phyloP scores from a whole-genome alignment of 2,113 vertebrate species.

The Rhinichthys klamathensis region DNA sequence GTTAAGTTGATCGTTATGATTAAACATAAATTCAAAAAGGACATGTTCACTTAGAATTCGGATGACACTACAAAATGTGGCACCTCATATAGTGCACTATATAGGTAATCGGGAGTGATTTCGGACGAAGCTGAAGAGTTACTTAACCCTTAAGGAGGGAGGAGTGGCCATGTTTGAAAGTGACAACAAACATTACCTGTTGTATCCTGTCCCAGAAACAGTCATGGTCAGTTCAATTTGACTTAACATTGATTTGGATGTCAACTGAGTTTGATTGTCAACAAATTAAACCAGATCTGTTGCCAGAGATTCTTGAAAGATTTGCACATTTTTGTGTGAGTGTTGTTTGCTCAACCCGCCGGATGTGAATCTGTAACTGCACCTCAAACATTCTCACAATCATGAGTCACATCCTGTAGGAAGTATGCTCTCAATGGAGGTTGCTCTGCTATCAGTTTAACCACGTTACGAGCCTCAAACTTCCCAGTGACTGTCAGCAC shows the following conservation, averaged over 20 bases:
- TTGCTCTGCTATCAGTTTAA: conserved; percentile 38
- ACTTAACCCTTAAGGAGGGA: background rate
- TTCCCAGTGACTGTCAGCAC: conserved; percentile 19
- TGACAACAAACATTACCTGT: background rate
- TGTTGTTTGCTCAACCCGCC: conserved; percentile 3
- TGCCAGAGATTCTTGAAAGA: background rate
- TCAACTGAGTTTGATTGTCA: background rate
- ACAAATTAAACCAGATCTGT: background rate
- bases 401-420: conserved; percentile 51
- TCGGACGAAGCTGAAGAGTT: background rate
- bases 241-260: background rate
- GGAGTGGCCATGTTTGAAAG: background rate
- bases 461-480: conserved; percentile 10
- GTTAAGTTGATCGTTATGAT: background rate
- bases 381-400: conserved; percentile 15
- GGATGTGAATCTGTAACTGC: conserved; percentile 40
- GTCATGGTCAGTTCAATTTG: background rate
- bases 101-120: background rate
- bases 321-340: background rate
- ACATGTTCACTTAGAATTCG: no score
- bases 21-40: background rate
- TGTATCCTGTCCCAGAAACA: background rate
- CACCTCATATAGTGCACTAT: background rate
- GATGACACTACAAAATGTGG: background rate
- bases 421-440: conserved; percentile 34